These are phyloP conservation scores for Ceratina australensis DNA, from an alignment of 1,140 invertebrate genomes.

Conservation along the genomic window DNA sequence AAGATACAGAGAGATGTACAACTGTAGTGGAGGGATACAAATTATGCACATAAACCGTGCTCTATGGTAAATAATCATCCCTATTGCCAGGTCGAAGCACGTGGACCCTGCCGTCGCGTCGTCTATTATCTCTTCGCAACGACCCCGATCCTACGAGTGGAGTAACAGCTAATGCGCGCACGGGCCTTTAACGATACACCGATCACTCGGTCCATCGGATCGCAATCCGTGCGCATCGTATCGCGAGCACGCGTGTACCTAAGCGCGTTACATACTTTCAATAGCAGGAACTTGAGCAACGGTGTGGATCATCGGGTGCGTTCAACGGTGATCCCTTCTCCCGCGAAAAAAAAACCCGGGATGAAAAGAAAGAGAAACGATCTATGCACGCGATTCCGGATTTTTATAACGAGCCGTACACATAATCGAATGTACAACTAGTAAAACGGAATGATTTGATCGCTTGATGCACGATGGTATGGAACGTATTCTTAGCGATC, in stretches of 20 bases:
- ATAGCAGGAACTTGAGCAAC: slow-evolving; percentile 21
- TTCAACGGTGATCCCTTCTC: not conserved
- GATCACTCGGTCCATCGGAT: not conserved
- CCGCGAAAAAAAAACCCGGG: not conserved
- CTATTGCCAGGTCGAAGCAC: slow-evolving; percentile 49
- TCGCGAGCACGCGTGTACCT: not conserved
- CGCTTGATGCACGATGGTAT: slow-evolving; percentile 9
- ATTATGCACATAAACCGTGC: slow-evolving; percentile 59
- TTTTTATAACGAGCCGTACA: not conserved
- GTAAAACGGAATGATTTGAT: not conserved
- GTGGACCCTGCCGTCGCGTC: slow-evolving; percentile 37
- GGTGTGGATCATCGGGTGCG: not conserved
- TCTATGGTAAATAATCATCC: slow-evolving; percentile 49
- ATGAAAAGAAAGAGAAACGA: not conserved
- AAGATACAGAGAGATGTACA: slow-evolving; percentile 68
- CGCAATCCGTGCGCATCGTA: not conserved
- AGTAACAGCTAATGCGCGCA: slow-evolving; percentile 37
- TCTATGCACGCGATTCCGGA: not conserved
- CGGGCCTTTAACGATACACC: slow-evolving; percentile 51
- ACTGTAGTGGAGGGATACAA: slow-evolving; percentile 55
- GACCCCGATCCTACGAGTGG: slow-evolving; percentile 41
- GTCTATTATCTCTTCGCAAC: slow-evolving; percentile 37
- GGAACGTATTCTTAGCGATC: slow-evolving; percentile 12
- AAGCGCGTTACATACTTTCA: not conserved
- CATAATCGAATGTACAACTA: not conserved